Conservation (phyloP, 2,888 invertebrate species). For the Epirrita christyi region DNA sequence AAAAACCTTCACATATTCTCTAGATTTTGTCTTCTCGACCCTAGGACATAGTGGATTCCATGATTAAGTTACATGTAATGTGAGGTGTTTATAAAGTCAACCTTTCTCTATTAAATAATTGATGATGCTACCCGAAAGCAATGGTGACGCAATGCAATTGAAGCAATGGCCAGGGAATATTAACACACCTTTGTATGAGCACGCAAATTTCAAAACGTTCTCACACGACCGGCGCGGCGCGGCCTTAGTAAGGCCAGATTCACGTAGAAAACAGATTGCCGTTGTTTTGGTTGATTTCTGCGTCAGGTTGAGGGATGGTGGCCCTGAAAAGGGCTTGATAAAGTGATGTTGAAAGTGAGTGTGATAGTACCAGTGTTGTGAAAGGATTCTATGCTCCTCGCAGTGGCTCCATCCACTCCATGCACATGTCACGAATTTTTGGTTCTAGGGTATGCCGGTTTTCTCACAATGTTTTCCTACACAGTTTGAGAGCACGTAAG, state of each 20-base stretch:
- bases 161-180: conserved; percentile 32
- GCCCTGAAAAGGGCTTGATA: too few relatives aligned
- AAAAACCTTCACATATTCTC: too few relatives aligned
- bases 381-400: too few relatives aligned
- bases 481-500: too few relatives aligned
- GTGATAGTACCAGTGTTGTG: too few relatives aligned
- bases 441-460: too few relatives aligned
- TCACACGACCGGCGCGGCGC: conserved; percentile 38
- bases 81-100: conserved; percentile 12
- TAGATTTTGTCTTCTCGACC: background rate
- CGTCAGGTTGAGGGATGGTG: too few relatives aligned
- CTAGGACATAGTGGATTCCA: conserved; percentile 1
- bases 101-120: conserved; percentile 38
- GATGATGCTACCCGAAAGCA: conserved; percentile 31
- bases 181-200: conserved; percentile 35
- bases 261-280: conserved; percentile 10
- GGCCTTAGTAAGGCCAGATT: background rate
- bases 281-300: too few relatives aligned
- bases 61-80: background rate
- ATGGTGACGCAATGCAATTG: conserved; percentile 35
- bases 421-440: too few relatives aligned
- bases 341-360: too few relatives aligned
- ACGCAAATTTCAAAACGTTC: conserved; percentile 49
- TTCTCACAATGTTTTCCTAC: too few relatives aligned
- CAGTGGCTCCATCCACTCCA: too few relatives aligned